A percentile compares a stretch with the other conserved stretches of the same genome.
Evolutionary conservation across 2,797 vertebrate species (phyloP).

Genomic region (Dryobates pubescens): DNA sequence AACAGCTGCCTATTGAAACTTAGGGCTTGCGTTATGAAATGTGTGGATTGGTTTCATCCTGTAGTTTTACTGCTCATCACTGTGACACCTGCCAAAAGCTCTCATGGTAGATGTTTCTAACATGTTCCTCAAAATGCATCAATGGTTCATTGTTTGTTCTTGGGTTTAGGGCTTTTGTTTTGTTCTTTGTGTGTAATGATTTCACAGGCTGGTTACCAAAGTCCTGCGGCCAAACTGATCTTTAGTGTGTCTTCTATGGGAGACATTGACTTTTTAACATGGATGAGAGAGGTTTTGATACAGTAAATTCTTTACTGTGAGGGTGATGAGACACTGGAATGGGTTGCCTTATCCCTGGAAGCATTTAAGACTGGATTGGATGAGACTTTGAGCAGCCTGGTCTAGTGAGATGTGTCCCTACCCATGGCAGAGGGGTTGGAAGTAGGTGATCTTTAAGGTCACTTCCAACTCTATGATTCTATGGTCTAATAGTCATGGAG

Average conservation of each 20-base stretch:
- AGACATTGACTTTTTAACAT: too few relatives aligned
- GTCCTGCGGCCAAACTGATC: neutral
- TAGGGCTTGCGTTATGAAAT: constrained; percentile 21
- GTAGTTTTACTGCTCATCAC: constrained; percentile 7
- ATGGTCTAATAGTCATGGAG: too few relatives aligned
- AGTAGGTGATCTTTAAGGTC: too few relatives aligned
- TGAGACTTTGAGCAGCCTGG: too few relatives aligned
- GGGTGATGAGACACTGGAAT: too few relatives aligned
- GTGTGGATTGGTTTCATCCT: constrained; percentile 40
- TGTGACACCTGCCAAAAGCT: constrained; percentile 46
- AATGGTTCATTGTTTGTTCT: constrained; percentile 20
- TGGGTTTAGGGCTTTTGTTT: neutral
- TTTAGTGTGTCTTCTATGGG: neutral
- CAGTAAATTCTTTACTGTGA: too few relatives aligned
- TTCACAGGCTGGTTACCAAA: neutral
- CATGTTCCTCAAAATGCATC: constrained; percentile 5
- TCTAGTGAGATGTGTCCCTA: too few relatives aligned
- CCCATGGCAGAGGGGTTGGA: too few relatives aligned
- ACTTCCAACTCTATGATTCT: too few relatives aligned
- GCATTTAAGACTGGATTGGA: too few relatives aligned
- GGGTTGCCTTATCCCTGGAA: too few relatives aligned
- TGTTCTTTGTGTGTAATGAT: neutral
- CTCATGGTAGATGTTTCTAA: constrained; percentile 16
- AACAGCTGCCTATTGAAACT: constrained; percentile 41
- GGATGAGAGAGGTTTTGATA: too few relatives aligned